Evolutionary conservation across 2,888 invertebrate species (phyloP).

Genomic region (Erebia epiphron): DNA sequence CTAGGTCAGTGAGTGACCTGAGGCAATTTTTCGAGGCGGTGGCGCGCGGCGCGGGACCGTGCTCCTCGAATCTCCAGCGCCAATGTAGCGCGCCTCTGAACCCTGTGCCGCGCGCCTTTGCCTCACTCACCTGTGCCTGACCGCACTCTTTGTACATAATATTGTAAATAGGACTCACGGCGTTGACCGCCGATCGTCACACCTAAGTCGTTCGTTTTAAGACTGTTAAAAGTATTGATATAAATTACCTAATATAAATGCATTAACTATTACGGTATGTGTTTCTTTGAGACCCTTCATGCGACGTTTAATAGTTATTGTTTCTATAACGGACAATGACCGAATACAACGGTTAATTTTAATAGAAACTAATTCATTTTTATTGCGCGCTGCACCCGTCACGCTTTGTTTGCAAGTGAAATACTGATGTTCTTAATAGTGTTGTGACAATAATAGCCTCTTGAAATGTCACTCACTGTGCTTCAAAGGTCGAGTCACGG

Average conservation of each 20-base stretch:
- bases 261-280: slow-evolving; percentile 52
- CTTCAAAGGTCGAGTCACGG: slow-evolving; percentile 50
- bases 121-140: slow-evolving; percentile 71
- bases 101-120: slow-evolving; percentile 65
- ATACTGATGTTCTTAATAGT: slow-evolving; percentile 40
- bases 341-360: slow-evolving; percentile 41
- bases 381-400: slow-evolving; percentile 36
- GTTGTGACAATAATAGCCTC: slow-evolving; percentile 45
- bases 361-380: slow-evolving; percentile 42
- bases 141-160: slow-evolving; percentile 64
- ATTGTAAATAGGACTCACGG: slow-evolving; percentile 69
- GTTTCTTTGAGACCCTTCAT: slow-evolving; percentile 41
- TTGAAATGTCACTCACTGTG: slow-evolving; percentile 52
- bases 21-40: slow-evolving; percentile 88
- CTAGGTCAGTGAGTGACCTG: slow-evolving; percentile 85
- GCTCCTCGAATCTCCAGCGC: slow-evolving; percentile 56
- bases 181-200: slow-evolving; percentile 69
- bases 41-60: slow-evolving; percentile 68
- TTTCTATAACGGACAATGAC: slow-evolving; percentile 28
- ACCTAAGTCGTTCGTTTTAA: slow-evolving; percentile 81
- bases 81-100: slow-evolving; percentile 68
- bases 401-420: slow-evolving; percentile 42
- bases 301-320: slow-evolving; percentile 24
- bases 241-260: slow-evolving; percentile 76
- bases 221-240: slow-evolving; percentile 83